Evolutionary conservation across 2,888 invertebrate genomes (phyloP), one percentile per base, ranked within the genome.

Genomic region (Campopleginae sp.): DNA sequence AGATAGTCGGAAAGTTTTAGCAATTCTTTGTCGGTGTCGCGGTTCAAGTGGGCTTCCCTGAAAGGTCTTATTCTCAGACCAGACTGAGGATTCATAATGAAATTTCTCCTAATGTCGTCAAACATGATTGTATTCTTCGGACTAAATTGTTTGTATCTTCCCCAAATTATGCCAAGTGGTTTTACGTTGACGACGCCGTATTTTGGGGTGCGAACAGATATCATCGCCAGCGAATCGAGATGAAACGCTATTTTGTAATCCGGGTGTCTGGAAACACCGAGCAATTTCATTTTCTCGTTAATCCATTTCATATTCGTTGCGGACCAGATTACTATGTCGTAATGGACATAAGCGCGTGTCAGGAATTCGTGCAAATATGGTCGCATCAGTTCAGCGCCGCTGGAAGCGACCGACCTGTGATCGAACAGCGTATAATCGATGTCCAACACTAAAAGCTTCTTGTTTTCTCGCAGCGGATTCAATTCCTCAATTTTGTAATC

Each of bases 241-340:
- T 98, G 97, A 94, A 98, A 99, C 92, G 97, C 96, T 82, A 99
- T 97, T 94, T 98, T 99, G 92, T 99, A 99, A 87, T 96, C 96
- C 0, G 96, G 95, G 93, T 98, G 96, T 2, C 95, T 95, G 0
- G 97, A 95, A 0, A 99, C 98, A 0, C 98, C 98, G 0, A 99
- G 94, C 65, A 99, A 94, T 84, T 97, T 96, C 98, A 99, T 98
- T 94, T 99, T 99, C 91, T 98, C 98, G 90, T 98, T 98, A 65
- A 99, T 99, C 99, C 99, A 99, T 91, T 98, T 98, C 98, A 99
- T 99, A 86, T 98, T 97, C 0, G 99, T 99, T 0, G 99, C 99
- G 4, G 99, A 99, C 99, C 99, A 99, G 88, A 99, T 99, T 0
- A 98, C 98, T 88, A 99, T 99, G 91, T 99, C 99, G 90, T 99